Base-by-base conservation (phyloP, 2,888 invertebrate genomes). In the Caradrina kadenii region DNA sequence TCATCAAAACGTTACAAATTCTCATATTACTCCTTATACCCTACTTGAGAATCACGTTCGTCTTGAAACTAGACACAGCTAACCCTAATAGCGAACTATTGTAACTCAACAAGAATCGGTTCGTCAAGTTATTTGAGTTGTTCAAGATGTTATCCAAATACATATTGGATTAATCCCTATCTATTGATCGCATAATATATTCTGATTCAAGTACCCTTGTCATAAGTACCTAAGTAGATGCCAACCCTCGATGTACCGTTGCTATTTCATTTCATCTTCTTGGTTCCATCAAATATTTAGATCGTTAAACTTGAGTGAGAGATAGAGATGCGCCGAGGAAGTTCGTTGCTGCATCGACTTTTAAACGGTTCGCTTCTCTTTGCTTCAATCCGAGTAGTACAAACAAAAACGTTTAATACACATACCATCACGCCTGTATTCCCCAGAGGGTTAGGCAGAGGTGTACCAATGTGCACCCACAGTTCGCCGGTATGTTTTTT, bases 281-380 rank as follows among this genome's bases (percentile, higher is more conserved):
- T 90, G 91, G 88, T 90, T 89, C 91, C 92, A 95, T 95, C 92
- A 94, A 95, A 95, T 94, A 95, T 95, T 95, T 92, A 95, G 90
- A 87, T 85, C 91, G 90, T 93, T 93, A 92, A 94, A 94, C 90
- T 93, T 89, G 89, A 92, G 90, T 90, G 91, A 91, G 91, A 91
- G 87, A 90, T 87, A 80, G 87, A 83, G 87, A 88, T 88, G 85
- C 87, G 88, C 86, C 82, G 73, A 77, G 79, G 83, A 89, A 90
- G 87, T 89, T 87, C 78, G 84, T 84, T 80, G 88, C 89, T 89
- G 89, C 89, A 90, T 87, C 86, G 86, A 88, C 86, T 86, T 84
- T 84, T 75, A 83, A 82, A 79, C 77, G 80, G 50, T 63, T 71
- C 56, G 71, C 59, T 66, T 56, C 76, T 63, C 65, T 66, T 48